phyloP scores from a whole-genome alignment of 2,797 vertebrate genomes.

The Novumbra hubbsi region DNA sequence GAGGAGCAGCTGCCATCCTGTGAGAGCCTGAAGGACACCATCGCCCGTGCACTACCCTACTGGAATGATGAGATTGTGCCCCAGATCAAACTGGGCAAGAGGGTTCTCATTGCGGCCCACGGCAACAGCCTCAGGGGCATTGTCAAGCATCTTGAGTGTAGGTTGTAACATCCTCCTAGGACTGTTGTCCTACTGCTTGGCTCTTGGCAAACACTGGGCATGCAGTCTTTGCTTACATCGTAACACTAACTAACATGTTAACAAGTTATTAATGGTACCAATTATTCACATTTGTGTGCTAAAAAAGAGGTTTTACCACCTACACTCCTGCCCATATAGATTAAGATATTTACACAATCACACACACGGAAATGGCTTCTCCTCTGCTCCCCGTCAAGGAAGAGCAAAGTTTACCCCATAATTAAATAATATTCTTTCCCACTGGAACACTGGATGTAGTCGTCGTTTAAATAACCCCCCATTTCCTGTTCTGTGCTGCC shows the following conservation, averaged over 20 bases:
- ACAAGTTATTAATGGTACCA: neutral
- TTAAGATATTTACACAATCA: neutral
- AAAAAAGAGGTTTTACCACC: neutral
- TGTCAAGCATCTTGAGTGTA: constrained; percentile 91
- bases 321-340: neutral
- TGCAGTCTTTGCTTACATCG: neutral
- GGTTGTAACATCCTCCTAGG: neutral
- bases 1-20: constrained; percentile 88
- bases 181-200: neutral
- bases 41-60: constrained; percentile 87
- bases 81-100: constrained; percentile 88
- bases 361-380: too few species aligned
- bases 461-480: neutral
- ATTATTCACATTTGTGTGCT: neutral
- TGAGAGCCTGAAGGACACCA: constrained; percentile 92
- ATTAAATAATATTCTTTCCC: too few species aligned
- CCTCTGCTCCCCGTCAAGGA: too few species aligned
- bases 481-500: constrained; percentile 10
- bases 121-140: constrained; percentile 92
- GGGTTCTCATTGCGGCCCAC: constrained; percentile 88
- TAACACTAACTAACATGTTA: neutral
- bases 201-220: neutral
- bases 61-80: constrained; percentile 92
- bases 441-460: neutral
- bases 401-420: too few species aligned